Conservation (phyloP, 1,140 invertebrate genomes). For the Lordiphosa collinella region DNA sequence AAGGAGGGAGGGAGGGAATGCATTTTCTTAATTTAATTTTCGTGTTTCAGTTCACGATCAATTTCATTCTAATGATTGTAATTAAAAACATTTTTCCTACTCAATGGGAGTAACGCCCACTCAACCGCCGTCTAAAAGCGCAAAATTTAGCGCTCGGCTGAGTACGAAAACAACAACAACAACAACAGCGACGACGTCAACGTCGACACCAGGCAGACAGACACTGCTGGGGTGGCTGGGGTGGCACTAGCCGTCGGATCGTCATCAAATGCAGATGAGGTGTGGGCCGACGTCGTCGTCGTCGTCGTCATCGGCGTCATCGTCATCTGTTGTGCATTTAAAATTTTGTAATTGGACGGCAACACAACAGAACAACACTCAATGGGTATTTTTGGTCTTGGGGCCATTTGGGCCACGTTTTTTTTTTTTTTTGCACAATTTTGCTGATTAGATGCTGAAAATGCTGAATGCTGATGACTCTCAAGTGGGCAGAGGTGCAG, state of each 20-base stretch:
- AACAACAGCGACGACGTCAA: background rate
- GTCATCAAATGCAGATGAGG: slow-evolving; percentile 41
- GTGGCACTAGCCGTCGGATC: slow-evolving; percentile 15
- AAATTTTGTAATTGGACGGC: slow-evolving; percentile 37
- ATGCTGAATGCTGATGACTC: too few relatives aligned
- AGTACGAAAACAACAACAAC: slow-evolving; percentile 40
- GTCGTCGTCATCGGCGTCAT: slow-evolving; percentile 4
- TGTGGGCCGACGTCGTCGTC: slow-evolving; percentile 4
- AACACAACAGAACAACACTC: background rate
- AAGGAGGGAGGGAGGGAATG: background rate
- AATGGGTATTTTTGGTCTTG: slow-evolving; percentile 1
- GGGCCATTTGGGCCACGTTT: slow-evolving; percentile 18
- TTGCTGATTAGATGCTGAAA: slow-evolving; percentile 1
- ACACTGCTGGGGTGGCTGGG: background rate
- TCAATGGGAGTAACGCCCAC: slow-evolving; percentile 26
- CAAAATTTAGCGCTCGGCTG: slow-evolving; percentile 52
- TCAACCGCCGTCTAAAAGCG: slow-evolving; percentile 42
- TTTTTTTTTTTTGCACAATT: slow-evolving; percentile 8
- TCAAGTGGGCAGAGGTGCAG: too few relatives aligned
- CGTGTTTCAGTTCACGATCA: slow-evolving; percentile 68
- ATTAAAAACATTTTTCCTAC: slow-evolving; percentile 61
- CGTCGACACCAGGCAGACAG: background rate
- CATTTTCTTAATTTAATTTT: slow-evolving; percentile 69
- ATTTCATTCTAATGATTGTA: slow-evolving; percentile 73
- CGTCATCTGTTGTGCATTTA: slow-evolving; percentile 62